These are phyloP conservation scores for Sylvietta virens DNA, from an alignment of 2,113 vertebrate species.

Conservation along the genomic window DNA sequence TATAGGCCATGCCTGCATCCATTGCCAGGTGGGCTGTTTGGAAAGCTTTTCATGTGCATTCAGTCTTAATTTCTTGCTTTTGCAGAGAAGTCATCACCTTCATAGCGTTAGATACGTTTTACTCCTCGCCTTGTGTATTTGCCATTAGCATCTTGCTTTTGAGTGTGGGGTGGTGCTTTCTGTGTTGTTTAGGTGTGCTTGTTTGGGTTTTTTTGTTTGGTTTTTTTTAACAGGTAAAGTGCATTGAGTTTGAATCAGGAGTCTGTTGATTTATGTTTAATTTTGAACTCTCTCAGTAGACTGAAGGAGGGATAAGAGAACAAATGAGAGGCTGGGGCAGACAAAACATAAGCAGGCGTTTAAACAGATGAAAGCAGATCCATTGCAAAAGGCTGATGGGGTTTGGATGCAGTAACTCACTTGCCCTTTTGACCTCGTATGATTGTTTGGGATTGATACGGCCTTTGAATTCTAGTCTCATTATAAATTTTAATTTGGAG, in stretches of 20 bases:
- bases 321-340: neutral
- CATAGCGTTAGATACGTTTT: neutral
- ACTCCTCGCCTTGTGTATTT: neutral
- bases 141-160: neutral
- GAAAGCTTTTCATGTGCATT: neutral
- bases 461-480: neutral
- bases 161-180: neutral
- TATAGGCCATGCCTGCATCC: neutral
- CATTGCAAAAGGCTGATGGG: neutral
- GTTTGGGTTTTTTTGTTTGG: neutral
- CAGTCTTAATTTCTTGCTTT: neutral
- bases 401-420: neutral
- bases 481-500: neutral
- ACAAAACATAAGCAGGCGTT: neutral
- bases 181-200: accelerated
- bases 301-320: neutral
- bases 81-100: neutral
- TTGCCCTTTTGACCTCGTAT: neutral
- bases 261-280: neutral
- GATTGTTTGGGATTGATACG: neutral
- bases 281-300: neutral
- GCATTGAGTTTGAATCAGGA: neutral
- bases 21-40: neutral
- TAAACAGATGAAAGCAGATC: neutral
- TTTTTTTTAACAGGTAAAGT: neutral